Base-by-base conservation (phyloP, 2,113 vertebrate genomes). In the Microcebus griseorufus region DNA sequence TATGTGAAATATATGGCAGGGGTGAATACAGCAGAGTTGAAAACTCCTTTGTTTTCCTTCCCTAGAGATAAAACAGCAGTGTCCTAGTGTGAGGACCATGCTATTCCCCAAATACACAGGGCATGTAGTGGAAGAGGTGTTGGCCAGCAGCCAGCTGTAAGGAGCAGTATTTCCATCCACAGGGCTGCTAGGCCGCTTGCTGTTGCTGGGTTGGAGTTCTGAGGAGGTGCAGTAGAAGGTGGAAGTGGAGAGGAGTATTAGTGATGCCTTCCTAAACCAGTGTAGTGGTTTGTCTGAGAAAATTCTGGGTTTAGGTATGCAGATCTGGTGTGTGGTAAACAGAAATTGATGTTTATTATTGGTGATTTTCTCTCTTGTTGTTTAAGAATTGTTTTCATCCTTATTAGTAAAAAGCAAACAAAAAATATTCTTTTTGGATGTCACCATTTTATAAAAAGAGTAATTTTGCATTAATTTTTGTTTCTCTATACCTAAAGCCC, bases 391-490 rank as follows among this genome's bases (percentile, higher is more conserved):
- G 4, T 90, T 88, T 80, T 93, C 27, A 72, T 91, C 16, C 48
- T 82, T 82, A 34, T 65, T 94, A 80, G 67, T 92, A 32, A 87
- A 94, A 86, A 72, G 55, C 17, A 82, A 75, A 75, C 22, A 16
- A 64, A 60, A 73, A 87, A 37, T 9, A 48, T 60, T 45, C 58
- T 67, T 94, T 90, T 88, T 70, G 1, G 78, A 91, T 88, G 62
- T 67, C 37, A 88, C 12, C 27, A 87, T 58, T 60, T 92, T 90
- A 81, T 48, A 25, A 79, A 85, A 20, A 88, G 60, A 88, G 60
- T 85, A 39, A 9, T 72, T 67, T 94, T 76, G 6, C 65, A 42
- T 90, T 95, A 60, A 75, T 79, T 91, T 94, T 95, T 94, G 53
- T 67, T 51, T 85, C 20, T 79, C 0, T 62, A 6, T 82, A 13